These are phyloP conservation scores for Escarpia spicata DNA, from an alignment of 2,888 invertebrate species.

Conservation along the genomic window DNA sequence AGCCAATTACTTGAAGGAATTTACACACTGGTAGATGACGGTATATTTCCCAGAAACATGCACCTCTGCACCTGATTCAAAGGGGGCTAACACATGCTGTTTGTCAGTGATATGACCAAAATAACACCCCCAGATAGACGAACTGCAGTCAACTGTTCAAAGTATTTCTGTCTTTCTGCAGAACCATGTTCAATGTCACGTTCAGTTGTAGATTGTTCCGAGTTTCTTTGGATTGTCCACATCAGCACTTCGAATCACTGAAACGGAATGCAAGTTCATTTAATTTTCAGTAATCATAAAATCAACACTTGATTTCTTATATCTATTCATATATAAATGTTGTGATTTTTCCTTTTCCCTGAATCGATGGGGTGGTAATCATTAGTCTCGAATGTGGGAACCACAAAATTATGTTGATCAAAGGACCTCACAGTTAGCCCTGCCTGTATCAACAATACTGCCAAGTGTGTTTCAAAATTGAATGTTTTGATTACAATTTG, in stretches of 20 bases:
- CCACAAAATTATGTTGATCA: no score
- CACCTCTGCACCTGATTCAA: background rate
- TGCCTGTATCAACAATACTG: no score
- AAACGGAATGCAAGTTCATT: background rate
- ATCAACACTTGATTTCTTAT: background rate
- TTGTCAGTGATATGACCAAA: background rate
- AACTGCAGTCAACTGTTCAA: background rate
- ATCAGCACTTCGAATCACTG: background rate
- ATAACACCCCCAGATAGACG: background rate
- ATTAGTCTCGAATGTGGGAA: no score
- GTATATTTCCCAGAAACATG: background rate
- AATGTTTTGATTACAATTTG: no score
- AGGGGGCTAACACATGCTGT: background rate
- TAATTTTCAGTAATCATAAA: background rate
- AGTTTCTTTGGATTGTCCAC: slow-evolving; percentile 6
- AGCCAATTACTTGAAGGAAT: background rate
- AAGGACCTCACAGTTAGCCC: no score
- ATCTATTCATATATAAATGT: background rate
- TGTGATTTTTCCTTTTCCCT: no score
- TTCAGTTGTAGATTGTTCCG: slow-evolving; percentile 4
- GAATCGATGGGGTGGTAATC: no score
- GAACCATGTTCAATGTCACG: background rate
- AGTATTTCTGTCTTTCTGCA: background rate
- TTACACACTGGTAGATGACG: background rate
- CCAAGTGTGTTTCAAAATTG: no score